phyloP scores from a whole-genome alignment of 2,797 vertebrate genomes.

The Zalophus californianus region DNA sequence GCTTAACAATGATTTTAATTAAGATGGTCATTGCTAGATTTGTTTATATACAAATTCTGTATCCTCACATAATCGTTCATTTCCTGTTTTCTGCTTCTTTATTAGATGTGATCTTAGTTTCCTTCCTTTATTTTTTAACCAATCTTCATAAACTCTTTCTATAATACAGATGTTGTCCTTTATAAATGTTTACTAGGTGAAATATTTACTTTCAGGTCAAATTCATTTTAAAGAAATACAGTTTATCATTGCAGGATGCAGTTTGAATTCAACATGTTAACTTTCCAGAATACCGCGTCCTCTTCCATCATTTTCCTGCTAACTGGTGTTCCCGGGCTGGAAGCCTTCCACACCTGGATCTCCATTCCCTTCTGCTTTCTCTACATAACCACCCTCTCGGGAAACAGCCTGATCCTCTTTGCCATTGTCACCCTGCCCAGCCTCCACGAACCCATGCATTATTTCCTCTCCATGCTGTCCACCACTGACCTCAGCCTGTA shows the following conservation, averaged over 20 bases:
- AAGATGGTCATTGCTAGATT: background rate
- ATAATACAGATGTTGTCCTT: background rate
- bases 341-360: constrained; percentile 70
- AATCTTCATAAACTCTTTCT: background rate
- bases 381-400: constrained; percentile 85
- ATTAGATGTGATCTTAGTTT: background rate
- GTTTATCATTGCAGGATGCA: constrained; percentile 11
- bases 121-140: background rate
- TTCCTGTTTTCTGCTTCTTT: background rate
- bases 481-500: constrained; percentile 49
- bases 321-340: constrained; percentile 56
- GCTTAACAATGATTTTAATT: background rate
- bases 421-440: constrained; percentile 68
- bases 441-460: constrained; percentile 42
- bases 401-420: constrained; percentile 86
- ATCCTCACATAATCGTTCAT: background rate
- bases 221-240: background rate
- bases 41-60: background rate
- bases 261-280: constrained; percentile 8
- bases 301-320: constrained; percentile 49
- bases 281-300: background rate
- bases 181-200: background rate
- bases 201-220: constrained; percentile 38
- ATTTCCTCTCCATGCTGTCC: constrained; percentile 63
- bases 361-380: constrained; percentile 58